Evolutionary conservation across 2,113 vertebrate genomes (phyloP).

Genomic region (Microtus pennsylvanicus): DNA sequence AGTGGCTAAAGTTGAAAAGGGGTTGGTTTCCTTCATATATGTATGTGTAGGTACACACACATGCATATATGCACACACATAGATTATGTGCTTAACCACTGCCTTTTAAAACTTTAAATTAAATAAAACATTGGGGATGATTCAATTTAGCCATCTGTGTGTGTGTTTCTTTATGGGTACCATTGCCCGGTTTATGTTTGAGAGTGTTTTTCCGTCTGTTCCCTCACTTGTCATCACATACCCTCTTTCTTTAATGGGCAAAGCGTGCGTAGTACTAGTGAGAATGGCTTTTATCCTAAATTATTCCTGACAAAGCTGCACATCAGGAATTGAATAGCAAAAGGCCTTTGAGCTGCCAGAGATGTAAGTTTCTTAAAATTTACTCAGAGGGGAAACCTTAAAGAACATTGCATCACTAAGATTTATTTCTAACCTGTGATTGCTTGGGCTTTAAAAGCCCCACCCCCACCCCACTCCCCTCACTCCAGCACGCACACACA

Average conservation of each 20-base stretch:
- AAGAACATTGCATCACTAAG: slow-evolving; percentile 11
- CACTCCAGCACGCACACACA: too few relatives aligned
- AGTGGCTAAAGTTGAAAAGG: slow-evolving; percentile 72
- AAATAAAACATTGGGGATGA: slow-evolving; percentile 84
- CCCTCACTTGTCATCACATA: neutral
- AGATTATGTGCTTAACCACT: slow-evolving; percentile 84
- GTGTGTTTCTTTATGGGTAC: slow-evolving; percentile 76
- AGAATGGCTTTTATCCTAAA: neutral
- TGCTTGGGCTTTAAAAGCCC: neutral
- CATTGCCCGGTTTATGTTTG: slow-evolving; percentile 18
- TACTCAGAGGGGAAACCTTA: neutral
- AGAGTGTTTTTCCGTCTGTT: slow-evolving; percentile 8
- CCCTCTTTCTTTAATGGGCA: neutral
- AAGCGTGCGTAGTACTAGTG: neutral
- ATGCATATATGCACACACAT: slow-evolving; percentile 47
- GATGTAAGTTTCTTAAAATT: neutral
- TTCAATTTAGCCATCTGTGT: slow-evolving; percentile 77
- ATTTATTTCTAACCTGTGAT: neutral
- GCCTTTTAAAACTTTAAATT: slow-evolving; percentile 84
- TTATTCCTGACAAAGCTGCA: slow-evolving; percentile 10
- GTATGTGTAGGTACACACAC: neutral
- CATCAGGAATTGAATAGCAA: neutral
- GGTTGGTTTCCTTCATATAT: slow-evolving; percentile 74
- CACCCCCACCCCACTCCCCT: accelerated
- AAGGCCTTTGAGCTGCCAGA: slow-evolving; percentile 36